These are phyloP conservation scores for Phalera bucephala DNA, from an alignment of 2,888 invertebrate species.

Conservation along the genomic window DNA sequence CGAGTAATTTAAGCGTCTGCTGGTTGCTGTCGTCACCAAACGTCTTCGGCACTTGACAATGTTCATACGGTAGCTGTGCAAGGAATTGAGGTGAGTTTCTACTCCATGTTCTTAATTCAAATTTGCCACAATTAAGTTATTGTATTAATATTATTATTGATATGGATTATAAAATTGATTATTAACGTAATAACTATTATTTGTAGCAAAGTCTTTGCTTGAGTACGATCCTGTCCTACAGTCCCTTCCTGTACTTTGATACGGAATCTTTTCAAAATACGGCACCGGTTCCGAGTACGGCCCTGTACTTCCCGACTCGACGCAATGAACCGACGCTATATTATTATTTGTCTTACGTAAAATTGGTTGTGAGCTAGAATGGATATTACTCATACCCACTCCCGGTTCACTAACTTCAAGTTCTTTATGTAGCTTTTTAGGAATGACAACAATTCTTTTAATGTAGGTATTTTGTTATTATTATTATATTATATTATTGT, in stretches of 20 bases:
- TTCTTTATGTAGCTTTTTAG: not conserved
- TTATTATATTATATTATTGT: too few species aligned
- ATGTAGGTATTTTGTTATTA: too few species aligned
- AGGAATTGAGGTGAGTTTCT: not conserved
- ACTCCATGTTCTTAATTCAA: not conserved
- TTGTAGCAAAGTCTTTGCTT: too few species aligned
- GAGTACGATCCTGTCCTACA: not conserved
- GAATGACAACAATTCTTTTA: not conserved
- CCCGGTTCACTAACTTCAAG: too few species aligned
- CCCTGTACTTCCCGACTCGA: too few species aligned
- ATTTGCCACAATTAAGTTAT: not conserved
- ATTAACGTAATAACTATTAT: too few species aligned
- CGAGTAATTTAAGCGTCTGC: not conserved
- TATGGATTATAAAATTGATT: not conserved
- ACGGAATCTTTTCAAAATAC: not conserved
- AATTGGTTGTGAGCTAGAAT: too few species aligned
- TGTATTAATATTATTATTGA: not conserved
- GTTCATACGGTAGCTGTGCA: not conserved
- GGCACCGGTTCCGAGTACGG: not conserved
- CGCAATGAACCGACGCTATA: too few species aligned
- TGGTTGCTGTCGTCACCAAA: not conserved
- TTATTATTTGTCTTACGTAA: too few species aligned
- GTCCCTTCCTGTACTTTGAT: not conserved
- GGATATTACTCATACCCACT: too few species aligned
- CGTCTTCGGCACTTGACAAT: not conserved